phyloP scores from a whole-genome alignment of 2,113 vertebrate species.

The Amphilophus citrinellus region DNA sequence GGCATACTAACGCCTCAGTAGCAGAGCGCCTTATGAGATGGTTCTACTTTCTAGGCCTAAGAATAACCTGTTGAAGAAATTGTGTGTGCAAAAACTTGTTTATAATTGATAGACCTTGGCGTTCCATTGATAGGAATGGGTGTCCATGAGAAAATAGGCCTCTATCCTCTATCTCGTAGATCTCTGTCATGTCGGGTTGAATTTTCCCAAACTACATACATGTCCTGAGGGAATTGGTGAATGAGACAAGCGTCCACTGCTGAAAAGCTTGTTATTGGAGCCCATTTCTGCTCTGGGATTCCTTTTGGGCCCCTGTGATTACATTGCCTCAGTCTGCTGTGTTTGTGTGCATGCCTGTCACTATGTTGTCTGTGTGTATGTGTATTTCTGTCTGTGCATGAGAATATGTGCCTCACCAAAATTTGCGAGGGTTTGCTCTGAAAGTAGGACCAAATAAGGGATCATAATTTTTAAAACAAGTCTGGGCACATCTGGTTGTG shows the following conservation, averaged over 20 bases:
- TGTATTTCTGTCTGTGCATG: slow-evolving; percentile 25
- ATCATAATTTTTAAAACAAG: slow-evolving; percentile 69
- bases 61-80: slow-evolving; percentile 40
- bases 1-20: slow-evolving; percentile 38
- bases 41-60: slow-evolving; percentile 24
- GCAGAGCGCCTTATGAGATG: neutral
- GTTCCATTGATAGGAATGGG: slow-evolving; percentile 34
- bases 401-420: slow-evolving; percentile 37
- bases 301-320: slow-evolving; percentile 70
- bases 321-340: slow-evolving; percentile 39
- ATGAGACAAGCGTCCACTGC: slow-evolving; percentile 44
- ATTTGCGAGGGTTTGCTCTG: slow-evolving; percentile 32
- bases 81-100: slow-evolving; percentile 3
- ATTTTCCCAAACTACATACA: slow-evolving; percentile 59
- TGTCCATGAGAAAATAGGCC: slow-evolving; percentile 44
- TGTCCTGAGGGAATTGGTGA: slow-evolving; percentile 52
- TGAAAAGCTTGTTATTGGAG: slow-evolving; percentile 73
- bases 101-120: slow-evolving; percentile 60
- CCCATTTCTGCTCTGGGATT: slow-evolving; percentile 59
- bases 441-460: slow-evolving; percentile 35
- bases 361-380: neutral
- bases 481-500: slow-evolving; percentile 80
- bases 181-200: slow-evolving; percentile 62
- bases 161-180: slow-evolving; percentile 62
- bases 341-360: slow-evolving; percentile 47